A percentile compares a stretch with the other conserved stretches of the same genome.
Conservation (phyloP, 2,113 vertebrate species). For the Crotalus horridus region DNA sequence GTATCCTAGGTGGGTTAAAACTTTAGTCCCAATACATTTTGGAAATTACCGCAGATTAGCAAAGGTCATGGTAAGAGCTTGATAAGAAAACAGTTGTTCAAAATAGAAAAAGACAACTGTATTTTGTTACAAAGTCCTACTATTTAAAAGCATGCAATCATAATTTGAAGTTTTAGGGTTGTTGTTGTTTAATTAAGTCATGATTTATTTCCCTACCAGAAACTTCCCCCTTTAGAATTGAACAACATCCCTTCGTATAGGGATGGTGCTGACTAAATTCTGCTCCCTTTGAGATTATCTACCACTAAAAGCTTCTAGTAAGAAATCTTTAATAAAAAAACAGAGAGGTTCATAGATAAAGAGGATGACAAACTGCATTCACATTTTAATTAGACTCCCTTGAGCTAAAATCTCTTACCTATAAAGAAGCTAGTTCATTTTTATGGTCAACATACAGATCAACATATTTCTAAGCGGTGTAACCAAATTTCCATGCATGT, state of each 20-base stretch:
- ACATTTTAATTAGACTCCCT: constrained; percentile 9
- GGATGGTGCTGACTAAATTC: neutral
- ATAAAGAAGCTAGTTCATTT: neutral
- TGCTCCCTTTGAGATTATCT: neutral
- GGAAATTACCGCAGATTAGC: neutral
- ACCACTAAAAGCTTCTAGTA: neutral
- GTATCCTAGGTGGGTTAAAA: neutral
- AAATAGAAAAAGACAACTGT: neutral
- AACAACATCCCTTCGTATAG: neutral
- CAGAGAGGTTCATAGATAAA: neutral
- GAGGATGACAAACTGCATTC: neutral
- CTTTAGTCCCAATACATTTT: neutral
- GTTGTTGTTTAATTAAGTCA: neutral
- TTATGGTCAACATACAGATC: neutral
- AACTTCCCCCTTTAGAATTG: neutral
- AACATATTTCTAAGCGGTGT: neutral
- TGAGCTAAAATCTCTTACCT: neutral
- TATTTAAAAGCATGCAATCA: neutral
- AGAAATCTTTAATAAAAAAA: neutral
- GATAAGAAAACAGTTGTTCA: neutral
- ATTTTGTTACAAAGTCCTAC: neutral
- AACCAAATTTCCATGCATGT: constrained; percentile 5
- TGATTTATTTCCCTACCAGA: neutral
- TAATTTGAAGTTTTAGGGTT: neutral
- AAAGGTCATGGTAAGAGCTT: neutral